Evolutionary conservation across 2,888 invertebrate genomes (phyloP), one percentile per base, ranked within the genome.

Genomic region (Xylophagus ater): DNA sequence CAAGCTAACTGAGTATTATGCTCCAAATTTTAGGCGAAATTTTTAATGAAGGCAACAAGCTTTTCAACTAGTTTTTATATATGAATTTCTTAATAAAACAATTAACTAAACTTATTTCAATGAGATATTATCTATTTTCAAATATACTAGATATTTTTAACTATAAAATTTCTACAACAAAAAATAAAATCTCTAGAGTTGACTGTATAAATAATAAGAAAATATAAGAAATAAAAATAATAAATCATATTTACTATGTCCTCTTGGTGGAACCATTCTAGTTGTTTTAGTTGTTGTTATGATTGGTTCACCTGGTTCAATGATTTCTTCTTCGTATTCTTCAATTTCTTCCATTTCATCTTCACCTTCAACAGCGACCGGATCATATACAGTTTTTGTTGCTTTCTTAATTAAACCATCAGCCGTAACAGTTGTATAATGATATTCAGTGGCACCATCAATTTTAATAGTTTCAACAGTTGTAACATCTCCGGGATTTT

Each of bases 331-430:
- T 42, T 63, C 63, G 42, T 63, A 60, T 38, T 65, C 66, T 45
- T 64, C 62, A 25, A 62, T 51, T 43, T 56, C 55, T 50, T 64
- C 62, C 49, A 61, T 60, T 41, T 62, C 60, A 23, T 57, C 57
- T 34, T 59, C 50, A 40, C 56, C 53, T 38, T 48, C 47, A 45
- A 50, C 51, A 15, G 58, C 55, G 33, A 60, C 59, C 0, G 65
- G 59, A 51, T 64, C 64, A 42, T 50, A 65, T 6, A 62, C 56
- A 10, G 64, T 65, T 50, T 62, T 62, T 2, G 42, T 42, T 2
- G 60, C 56, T 54, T 62, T 63, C 58, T 64, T 65, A 7, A 60
- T 58, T 40, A 62, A 58, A 38, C 64, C 64, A 46, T 63, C 60
- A 8, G 59, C 38, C 18, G 60, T 59, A n/a, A 64, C 59, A 2